Percentiles rank a stretch among this genome's conserved stretches.
Evolutionary conservation across 2,888 invertebrate genomes (phyloP).

Genomic region (Luffia ferchaultella): DNA sequence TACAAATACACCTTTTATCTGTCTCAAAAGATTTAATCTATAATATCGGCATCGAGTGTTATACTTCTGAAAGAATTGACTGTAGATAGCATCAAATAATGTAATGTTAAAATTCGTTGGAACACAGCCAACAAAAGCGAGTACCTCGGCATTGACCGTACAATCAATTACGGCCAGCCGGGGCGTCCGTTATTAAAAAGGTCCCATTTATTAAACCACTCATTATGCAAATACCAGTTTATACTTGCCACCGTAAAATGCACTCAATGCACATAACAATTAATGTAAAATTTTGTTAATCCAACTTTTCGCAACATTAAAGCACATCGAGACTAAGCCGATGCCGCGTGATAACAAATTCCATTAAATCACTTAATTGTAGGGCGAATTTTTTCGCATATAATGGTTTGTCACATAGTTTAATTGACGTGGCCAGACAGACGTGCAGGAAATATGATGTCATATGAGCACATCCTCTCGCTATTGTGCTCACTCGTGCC

Average conservation of each 20-base stretch:
- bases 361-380: constrained; percentile 1
- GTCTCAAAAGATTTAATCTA: no score
- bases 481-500: background rate
- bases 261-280: constrained; percentile 18
- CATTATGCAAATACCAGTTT: constrained; percentile 32
- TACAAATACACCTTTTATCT: no score
- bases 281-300: constrained; percentile 1
- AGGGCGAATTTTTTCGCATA: constrained; percentile 6
- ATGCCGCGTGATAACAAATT: no score
- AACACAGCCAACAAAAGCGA: background rate
- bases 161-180: constrained; percentile 4
- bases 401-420: background rate
- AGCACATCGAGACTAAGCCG: background rate
- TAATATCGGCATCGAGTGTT: no score
- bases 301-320: background rate
- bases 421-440: constrained; percentile 1
- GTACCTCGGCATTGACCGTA: constrained; percentile 1
- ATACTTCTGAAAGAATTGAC: no score
- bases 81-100: no score
- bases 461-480: background rate
- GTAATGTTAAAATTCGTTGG: background rate
- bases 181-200: constrained; percentile 22
- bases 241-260: constrained; percentile 24
- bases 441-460: background rate
- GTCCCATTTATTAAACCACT: constrained; percentile 29